Conservation (phyloP, 2,888 invertebrate species). For the Thereva unica region DNA sequence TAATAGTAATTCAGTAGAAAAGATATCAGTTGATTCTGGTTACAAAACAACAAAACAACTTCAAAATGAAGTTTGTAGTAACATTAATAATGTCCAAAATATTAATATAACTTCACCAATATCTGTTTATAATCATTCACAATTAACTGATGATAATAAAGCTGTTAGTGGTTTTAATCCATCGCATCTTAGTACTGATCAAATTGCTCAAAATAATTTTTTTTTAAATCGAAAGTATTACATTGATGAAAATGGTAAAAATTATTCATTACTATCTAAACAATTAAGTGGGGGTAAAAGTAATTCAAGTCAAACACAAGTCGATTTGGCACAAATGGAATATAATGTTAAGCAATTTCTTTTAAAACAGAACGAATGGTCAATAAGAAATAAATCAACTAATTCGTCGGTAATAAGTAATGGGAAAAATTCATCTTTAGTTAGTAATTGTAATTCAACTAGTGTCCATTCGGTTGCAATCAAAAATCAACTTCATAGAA, state of each 20-base stretch:
- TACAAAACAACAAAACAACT: slow-evolving; percentile 51
- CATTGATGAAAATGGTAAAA: slow-evolving; percentile 27
- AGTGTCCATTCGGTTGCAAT: slow-evolving; percentile 6
- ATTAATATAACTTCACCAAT: slow-evolving; percentile 41
- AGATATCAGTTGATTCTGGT: slow-evolving; percentile 55
- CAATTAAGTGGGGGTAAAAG: slow-evolving; percentile 14
- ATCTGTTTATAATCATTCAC: slow-evolving; percentile 41
- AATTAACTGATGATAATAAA: slow-evolving; percentile 44
- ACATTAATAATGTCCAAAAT: slow-evolving; percentile 49
- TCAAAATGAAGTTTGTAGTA: slow-evolving; percentile 57
- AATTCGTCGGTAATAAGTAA: slow-evolving; percentile 3
- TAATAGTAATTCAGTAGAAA: slow-evolving; percentile 49
- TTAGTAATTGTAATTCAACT: slow-evolving; percentile 34
- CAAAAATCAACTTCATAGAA: slow-evolving; percentile 49
- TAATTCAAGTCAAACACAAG: slow-evolving; percentile 54
- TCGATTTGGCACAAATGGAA: slow-evolving; percentile 73
- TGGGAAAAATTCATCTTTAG: slow-evolving; percentile 11
- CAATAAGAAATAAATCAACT: slow-evolving; percentile 49
- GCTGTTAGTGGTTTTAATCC: slow-evolving; percentile 7
- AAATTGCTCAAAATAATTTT: slow-evolving; percentile 36
- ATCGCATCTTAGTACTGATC: slow-evolving; percentile 2
- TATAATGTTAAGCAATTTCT: slow-evolving; percentile 77
- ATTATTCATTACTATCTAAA: slow-evolving; percentile 33
- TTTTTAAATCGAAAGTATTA: slow-evolving; percentile 28
- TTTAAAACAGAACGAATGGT: slow-evolving; percentile 63